Conservation (phyloP, 1,140 invertebrate species). For the Neuroterus valhalla region DNA sequence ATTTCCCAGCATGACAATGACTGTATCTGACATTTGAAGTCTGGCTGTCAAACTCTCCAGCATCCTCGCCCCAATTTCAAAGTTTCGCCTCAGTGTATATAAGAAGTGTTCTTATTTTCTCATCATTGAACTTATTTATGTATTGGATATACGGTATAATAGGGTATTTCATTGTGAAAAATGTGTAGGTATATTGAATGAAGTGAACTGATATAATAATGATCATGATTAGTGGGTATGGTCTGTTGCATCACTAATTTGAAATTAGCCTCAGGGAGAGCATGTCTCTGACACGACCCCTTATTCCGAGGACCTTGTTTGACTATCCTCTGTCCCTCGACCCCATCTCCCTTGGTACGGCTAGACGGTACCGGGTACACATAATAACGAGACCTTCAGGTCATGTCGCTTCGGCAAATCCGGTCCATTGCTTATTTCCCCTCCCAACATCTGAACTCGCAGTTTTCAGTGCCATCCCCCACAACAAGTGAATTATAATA, state of each 20-base stretch:
- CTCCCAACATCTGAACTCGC: background rate
- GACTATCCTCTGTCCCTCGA: slow-evolving; percentile 28
- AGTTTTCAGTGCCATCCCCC: background rate
- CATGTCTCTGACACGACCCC: slow-evolving; percentile 29
- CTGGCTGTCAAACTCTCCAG: too few relatives aligned
- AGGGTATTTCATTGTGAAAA: slow-evolving; percentile 15
- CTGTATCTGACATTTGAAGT: too few relatives aligned
- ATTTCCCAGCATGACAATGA: too few relatives aligned
- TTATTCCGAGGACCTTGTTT: slow-evolving; percentile 28
- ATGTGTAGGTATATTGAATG: slow-evolving; percentile 8
- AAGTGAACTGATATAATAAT: slow-evolving; percentile 11
- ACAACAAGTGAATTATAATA: too few relatives aligned
- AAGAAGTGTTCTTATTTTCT: background rate
- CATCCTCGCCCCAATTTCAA: too few relatives aligned
- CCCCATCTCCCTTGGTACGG: slow-evolving; percentile 13
- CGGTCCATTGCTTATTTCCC: slow-evolving; percentile 15
- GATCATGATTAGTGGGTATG: slow-evolving; percentile 17
- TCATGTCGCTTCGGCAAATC: background rate
- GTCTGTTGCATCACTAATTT: slow-evolving; percentile 29
- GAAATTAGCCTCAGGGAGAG: slow-evolving; percentile 24
- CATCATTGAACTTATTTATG: background rate
- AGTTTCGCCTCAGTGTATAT: too few relatives aligned
- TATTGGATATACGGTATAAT: background rate
- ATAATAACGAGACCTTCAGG: slow-evolving; percentile 28
- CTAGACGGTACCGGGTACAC: slow-evolving; percentile 1